Evolutionary conservation across 2,113 vertebrate genomes (phyloP).

Genomic region (Rhadina sibilatrix): DNA sequence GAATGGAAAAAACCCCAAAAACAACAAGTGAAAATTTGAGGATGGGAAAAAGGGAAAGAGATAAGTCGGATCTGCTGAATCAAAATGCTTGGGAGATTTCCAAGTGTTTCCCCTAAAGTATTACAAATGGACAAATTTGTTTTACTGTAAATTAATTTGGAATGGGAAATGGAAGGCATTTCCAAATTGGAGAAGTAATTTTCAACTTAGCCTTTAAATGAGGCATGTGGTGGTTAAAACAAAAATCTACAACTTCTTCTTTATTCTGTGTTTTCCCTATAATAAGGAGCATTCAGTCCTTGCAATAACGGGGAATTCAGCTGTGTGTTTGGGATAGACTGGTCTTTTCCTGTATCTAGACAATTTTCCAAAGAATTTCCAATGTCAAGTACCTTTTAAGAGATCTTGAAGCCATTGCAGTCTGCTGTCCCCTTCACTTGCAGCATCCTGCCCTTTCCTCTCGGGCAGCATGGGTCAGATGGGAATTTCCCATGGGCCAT

Average conservation of each 20-base stretch:
- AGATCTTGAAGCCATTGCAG: not conserved
- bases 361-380: not conserved
- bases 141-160: not conserved
- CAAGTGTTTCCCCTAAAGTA: conserved; percentile 1
- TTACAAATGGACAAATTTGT: not conserved
- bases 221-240: not conserved
- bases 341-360: not conserved
- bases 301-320: not conserved
- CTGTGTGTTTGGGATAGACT: not conserved
- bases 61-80: not conserved
- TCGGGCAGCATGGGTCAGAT: not conserved
- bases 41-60: not conserved
- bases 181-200: conserved; percentile 5
- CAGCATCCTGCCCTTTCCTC: not conserved
- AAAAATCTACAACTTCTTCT: not conserved
- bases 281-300: not conserved
- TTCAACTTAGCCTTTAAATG: conserved; percentile 12
- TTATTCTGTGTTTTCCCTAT: not conserved
- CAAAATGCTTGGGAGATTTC: not conserved
- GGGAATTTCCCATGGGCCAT: not conserved
- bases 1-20: not conserved
- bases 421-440: not conserved
- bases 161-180: not conserved
- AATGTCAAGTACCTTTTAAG: not conserved
- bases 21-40: not conserved